Base-by-base conservation (phyloP, 2,113 vertebrate species). In the Anoura caudifer region DNA sequence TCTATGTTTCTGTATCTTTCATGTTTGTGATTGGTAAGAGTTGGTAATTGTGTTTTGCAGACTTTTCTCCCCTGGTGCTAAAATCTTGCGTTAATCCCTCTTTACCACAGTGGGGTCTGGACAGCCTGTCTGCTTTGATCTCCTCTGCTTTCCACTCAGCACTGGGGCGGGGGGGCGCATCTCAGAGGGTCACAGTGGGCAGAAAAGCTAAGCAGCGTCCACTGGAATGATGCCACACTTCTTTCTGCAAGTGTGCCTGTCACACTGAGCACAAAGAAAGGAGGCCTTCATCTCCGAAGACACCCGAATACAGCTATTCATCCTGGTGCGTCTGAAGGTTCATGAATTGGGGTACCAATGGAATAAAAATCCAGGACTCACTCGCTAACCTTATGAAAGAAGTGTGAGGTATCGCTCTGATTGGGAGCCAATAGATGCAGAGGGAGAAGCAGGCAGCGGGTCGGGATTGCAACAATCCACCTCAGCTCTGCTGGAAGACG, bases 171-270 rank as follows among this genome's bases (percentile, higher is more conserved):
- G n/a, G n/a, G n/a, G n/a, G n/a, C n/a, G n/a, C n/a, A 90, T 14
- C 77, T 1, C 6, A 73, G 20, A 72, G 20, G 26, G 8, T 65
- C 11, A 17, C 1, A 7, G 5, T 14, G 1, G 0, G 3, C 4
- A 38, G 28, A 69, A 77, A 73, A 87, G 1, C 36, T 15, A 80
- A 59, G 28, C 33, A 41, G 22, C 33, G 1, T 33, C 31, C 24
- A 33, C 0, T 76, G 7, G 16, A 79, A 73, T 26, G 5, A 54
- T 77, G 45, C 7, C 20, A 38, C 12, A 4, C 8, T 59, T 61
- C 22, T 52, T 95, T 56, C 22, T 75, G 0, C 13, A 31, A 54
- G 7, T 45, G 19, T 61, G 0, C 33, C 15, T 41, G 4, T n/a
- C 24, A 87, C 1, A 15, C 3, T 70, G 33, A 41, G 67, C 76